Evolutionary conservation across 2,797 vertebrate genomes (phyloP), one percentile per base, ranked within the genome.

Genomic region (Anomalospiza imberbis): DNA sequence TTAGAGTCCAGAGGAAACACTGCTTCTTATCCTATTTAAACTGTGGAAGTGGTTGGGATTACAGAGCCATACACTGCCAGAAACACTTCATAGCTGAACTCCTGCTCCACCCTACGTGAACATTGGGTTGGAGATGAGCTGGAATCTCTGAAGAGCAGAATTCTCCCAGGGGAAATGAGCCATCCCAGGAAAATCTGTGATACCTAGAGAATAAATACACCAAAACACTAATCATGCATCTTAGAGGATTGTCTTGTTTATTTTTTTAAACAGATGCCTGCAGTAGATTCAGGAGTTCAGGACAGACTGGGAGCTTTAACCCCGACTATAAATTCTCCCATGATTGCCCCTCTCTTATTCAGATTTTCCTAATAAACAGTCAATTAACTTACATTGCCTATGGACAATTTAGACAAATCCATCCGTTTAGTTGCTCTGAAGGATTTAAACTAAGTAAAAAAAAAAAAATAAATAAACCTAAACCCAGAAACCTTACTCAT

Each of bases 1-100:
- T 57, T 76, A 15, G 1, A 63, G 10, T 1, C 40, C 16, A 85
- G 72, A 45, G 28, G 11, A 57, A 77, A 51, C 0, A 0, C 4
- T 55, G 12, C 26, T 88, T 15, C 34, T 70, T 8, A 18, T 5
- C 28, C 18, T 22, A 17, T 58, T 48, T 7, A 16, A 60, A 14
- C 6, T 45, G 28, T 54, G 31, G 36, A 50, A 26, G 4, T 7
- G 22, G 19, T 20, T 76, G 53, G 65, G 42, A 10, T 77, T 36
- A 42, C 28, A 60, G 71, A 87, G 29, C 32, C 15, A 2, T 8
- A 18, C 54, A 12, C 38, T 51, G 36, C 60, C 68, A 31, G 61
- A 90, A 24, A 1, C 20, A 2, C 45, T 57, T 57, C 3, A 6
- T 1, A 21, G 4, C 18, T 83, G 48, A 65, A 38, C 17, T 58